Base-by-base conservation (phyloP, 2,888 invertebrate genomes). In the Acleris laterana region DNA sequence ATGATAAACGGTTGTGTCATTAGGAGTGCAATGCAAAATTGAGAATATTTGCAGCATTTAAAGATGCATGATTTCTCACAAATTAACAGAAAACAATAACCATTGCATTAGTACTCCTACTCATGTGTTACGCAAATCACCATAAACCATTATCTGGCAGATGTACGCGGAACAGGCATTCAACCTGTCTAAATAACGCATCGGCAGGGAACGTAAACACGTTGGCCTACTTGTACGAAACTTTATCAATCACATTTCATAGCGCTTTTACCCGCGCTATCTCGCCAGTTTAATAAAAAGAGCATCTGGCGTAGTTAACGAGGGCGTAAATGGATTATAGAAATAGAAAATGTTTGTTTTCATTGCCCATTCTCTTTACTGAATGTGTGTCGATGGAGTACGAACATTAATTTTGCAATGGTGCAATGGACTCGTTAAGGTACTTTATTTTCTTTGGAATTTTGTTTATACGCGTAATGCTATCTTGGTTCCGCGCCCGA, bases 311-410 rank as follows among this genome's bases (percentile, higher is more conserved):
- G 69, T 68, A 67, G 71, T 74, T 72, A 52, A 68, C 75, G 74
- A 68, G 67, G 46, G 71, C 74, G 75, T 77, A 78, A 79, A 83
- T 78, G 76, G 73, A 78, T 72, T 80, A 79, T 78, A 63, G 69
- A 85, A 82, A 83, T 83, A 83, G 85, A 82, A 75, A 74, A 71
- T 71, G 75, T 79, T 78, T 81, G 78, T 83, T 81, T 81, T 74
- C 72, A 75, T 71, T 75, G 62, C 64, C 66, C 70, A 70, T 73
- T 70, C 71, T 68, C 57, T 60, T 60, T 64, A 49, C 16, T 17
- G 64, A 49, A 55, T 55, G 49, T 49, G 59, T 42, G 20, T 19
- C 28, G 63, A 28, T 48, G 19, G 48, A 25, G 62, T 50, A 42
- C 25, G 48, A 38, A 42, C 50, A 56, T 63, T 42, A 56, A 46